Conservation (phyloP, 1,140 invertebrate genomes). For the Onthophagus taurus region DNA sequence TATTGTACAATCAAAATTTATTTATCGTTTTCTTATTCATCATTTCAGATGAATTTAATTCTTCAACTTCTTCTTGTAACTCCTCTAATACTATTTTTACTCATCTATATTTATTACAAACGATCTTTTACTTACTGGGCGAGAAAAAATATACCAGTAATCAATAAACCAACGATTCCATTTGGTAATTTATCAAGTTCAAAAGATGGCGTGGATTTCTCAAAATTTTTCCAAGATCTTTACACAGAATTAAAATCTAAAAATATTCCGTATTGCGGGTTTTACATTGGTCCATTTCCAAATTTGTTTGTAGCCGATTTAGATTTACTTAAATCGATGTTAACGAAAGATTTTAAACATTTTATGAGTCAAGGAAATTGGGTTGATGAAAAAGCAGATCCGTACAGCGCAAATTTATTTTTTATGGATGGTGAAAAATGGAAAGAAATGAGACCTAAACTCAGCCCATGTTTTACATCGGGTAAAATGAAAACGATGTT, state of each 20-base stretch:
- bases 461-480: conserved; percentile 43
- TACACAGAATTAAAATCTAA: conserved; percentile 20
- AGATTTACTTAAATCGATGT: conserved; percentile 49
- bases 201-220: conserved; percentile 23
- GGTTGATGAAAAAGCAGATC: conserved; percentile 39
- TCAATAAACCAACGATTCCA: conserved; percentile 28
- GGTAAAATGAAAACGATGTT: conserved; percentile 42
- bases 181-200: conserved; percentile 32
- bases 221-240: conserved; percentile 27
- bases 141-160: conserved; percentile 34
- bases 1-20: too few species aligned
- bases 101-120: too few species aligned
- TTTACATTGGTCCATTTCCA: conserved; percentile 40
- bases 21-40: too few species aligned
- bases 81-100: too few species aligned
- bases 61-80: too few species aligned
- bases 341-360: conserved; percentile 42
- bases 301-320: conserved; percentile 44
- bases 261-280: conserved; percentile 32
- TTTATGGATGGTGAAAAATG: conserved; percentile 38
- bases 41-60: too few species aligned
- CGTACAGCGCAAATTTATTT: conserved; percentile 41
- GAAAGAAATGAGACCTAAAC: conserved; percentile 37
- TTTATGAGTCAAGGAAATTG: conserved; percentile 42
- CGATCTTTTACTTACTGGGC: conserved; percentile 33